These are phyloP conservation scores for Drosophila littoralis DNA, from an alignment of 1,140 invertebrate genomes.

Conservation along the genomic window DNA sequence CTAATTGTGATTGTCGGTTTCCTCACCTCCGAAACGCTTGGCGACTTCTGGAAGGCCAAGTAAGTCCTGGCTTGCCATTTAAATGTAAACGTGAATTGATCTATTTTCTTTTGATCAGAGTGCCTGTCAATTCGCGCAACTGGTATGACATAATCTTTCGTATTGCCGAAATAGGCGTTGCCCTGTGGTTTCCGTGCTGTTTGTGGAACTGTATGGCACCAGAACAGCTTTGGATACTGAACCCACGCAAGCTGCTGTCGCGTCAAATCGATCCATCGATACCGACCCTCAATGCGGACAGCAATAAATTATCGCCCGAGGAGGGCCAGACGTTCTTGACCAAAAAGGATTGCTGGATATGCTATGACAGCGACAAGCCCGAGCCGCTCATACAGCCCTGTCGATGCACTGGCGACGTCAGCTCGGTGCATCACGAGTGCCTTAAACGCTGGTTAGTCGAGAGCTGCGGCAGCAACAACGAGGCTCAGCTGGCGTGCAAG, in stretches of 20 bases:
- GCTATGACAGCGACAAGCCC: constrained; percentile 92
- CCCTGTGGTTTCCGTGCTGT: constrained; percentile 97
- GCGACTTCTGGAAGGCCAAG: constrained; percentile 96
- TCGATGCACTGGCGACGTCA: constrained; percentile 94
- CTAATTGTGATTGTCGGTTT: constrained; percentile 94
- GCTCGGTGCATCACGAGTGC: constrained; percentile 96
- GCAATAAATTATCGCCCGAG: constrained; percentile 78
- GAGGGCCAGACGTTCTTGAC: constrained; percentile 85
- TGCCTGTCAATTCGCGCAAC: constrained; percentile 94
- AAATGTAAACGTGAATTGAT: background rate
- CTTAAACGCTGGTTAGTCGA: constrained; percentile 94
- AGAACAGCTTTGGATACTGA: constrained; percentile 97
- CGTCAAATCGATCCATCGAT: constrained; percentile 85
- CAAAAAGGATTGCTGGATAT: constrained; percentile 95
- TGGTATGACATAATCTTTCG: constrained; percentile 96
- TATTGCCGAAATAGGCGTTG: constrained; percentile 96
- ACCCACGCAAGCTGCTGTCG: constrained; percentile 93
- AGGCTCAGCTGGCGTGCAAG: constrained; percentile 90
- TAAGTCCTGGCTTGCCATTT: constrained; percentile 83
- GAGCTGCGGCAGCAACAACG: constrained; percentile 85
- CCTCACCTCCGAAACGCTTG: constrained; percentile 94
- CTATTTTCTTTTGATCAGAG: constrained; percentile 85
- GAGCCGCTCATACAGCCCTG: constrained; percentile 96
- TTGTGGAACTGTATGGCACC: constrained; percentile 98
- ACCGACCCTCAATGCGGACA: constrained; percentile 78